These are phyloP conservation scores for Microhierax caerulescens DNA, from an alignment of 2,797 vertebrate genomes.

Conservation along the genomic window DNA sequence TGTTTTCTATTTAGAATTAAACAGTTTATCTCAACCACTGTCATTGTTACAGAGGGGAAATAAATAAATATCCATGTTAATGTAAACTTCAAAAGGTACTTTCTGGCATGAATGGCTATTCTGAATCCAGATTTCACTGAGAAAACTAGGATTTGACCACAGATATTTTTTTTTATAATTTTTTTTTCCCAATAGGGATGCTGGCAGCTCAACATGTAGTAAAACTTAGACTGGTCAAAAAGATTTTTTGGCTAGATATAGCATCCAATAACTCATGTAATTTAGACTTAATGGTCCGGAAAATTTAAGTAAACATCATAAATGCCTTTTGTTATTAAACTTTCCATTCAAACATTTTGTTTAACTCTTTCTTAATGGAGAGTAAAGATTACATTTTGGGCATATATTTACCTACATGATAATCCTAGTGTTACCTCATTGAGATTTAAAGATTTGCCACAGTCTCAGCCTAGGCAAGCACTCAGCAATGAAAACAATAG, in stretches of 20 bases:
- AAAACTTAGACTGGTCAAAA: constrained; percentile 79
- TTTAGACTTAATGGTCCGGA: constrained; percentile 79
- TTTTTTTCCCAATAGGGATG: constrained; percentile 66
- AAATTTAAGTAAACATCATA: constrained; percentile 86
- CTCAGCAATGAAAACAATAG: background rate
- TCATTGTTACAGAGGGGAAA: constrained; percentile 85
- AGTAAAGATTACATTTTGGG: constrained; percentile 60
- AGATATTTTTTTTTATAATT: constrained; percentile 41
- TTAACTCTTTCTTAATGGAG: constrained; percentile 78
- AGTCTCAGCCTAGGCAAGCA: background rate
- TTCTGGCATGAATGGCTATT: constrained; percentile 78
- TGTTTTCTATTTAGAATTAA: constrained; percentile 87
- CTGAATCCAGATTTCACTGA: constrained; percentile 76
- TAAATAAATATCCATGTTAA: constrained; percentile 88
- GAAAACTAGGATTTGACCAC: constrained; percentile 80
- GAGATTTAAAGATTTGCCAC: constrained; percentile 11
- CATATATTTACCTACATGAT: constrained; percentile 15
- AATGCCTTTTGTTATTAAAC: constrained; percentile 84
- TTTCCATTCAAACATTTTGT: constrained; percentile 80
- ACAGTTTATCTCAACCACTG: constrained; percentile 86
- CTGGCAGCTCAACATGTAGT: constrained; percentile 77
- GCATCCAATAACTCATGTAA: constrained; percentile 81
- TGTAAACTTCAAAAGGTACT: constrained; percentile 87
- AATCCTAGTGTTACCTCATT: constrained; percentile 38
- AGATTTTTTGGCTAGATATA: constrained; percentile 80